phyloP scores from a whole-genome alignment of 1,140 invertebrate genomes.

The Drosophila bifasciata region DNA sequence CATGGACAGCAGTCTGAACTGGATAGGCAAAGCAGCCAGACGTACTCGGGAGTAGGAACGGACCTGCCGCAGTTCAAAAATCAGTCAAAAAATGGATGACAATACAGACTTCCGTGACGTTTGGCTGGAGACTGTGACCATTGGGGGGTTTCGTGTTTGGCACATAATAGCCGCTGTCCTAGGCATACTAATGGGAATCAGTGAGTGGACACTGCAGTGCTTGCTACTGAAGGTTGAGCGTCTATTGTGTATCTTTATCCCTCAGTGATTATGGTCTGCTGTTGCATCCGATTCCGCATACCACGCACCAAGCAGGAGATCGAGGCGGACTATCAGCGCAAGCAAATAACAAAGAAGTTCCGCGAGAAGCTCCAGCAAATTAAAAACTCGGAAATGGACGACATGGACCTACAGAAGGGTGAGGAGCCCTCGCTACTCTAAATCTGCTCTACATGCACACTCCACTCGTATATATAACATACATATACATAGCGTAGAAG shows the following conservation, averaged over 20 bases:
- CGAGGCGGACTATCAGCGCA: conserved; percentile 93
- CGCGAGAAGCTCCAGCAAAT: conserved; percentile 91
- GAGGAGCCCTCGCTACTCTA: conserved; percentile 42
- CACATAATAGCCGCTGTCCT: conserved; percentile 87
- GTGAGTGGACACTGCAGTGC: conserved; percentile 28
- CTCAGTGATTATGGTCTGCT: conserved; percentile 91
- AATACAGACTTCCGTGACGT: conserved; percentile 83
- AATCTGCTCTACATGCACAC: conserved; percentile 16
- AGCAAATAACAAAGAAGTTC: conserved; percentile 92
- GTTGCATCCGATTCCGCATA: conserved; percentile 93
- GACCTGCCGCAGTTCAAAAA: conserved; percentile 17
- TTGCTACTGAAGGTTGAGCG: neutral
- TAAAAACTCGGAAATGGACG: conserved; percentile 93
- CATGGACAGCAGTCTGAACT: conserved; percentile 48
- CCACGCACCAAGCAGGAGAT: conserved; percentile 97
- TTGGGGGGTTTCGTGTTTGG: conserved; percentile 87
- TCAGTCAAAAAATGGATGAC: conserved; percentile 56
- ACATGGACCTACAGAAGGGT: conserved; percentile 92
- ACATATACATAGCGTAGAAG: conserved; percentile 27
- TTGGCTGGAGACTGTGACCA: conserved; percentile 86
- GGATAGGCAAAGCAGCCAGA: conserved; percentile 53
- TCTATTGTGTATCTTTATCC: neutral
- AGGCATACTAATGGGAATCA: conserved; percentile 85
- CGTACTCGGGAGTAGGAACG: conserved; percentile 41
- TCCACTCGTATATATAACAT: conserved; percentile 4